Conservation (phyloP, 2,113 vertebrate genomes). For the Chionodraco myersi region DNA sequence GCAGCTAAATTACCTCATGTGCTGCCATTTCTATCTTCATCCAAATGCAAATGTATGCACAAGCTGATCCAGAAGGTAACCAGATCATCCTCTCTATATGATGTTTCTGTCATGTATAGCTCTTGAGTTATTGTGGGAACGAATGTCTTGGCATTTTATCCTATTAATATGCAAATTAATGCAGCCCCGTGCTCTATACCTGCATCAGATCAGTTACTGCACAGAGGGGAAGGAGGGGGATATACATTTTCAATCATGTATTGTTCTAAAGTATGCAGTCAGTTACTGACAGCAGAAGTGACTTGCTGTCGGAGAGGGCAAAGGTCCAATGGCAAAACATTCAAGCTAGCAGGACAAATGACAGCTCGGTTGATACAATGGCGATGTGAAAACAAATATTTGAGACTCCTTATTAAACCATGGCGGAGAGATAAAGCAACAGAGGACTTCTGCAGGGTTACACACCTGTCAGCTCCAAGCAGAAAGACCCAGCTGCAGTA, state of each 20-base stretch:
- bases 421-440: background rate
- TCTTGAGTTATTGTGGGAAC: constrained; percentile 4
- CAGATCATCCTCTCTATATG: constrained; percentile 4
- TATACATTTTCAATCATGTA: background rate
- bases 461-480: constrained; percentile 2
- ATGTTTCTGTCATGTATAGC: constrained; percentile 15
- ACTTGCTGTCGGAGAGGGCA: constrained; percentile 16
- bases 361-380: background rate
- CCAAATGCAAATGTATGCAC: constrained; percentile 13
- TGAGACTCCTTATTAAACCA: constrained; percentile 14
- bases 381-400: background rate
- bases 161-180: constrained; percentile 39
- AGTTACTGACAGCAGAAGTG: background rate
- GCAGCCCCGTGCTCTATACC: constrained; percentile 10
- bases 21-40: background rate
- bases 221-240: background rate
- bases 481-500: background rate
- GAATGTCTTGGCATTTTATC: background rate
- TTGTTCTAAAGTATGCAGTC: constrained; percentile 6
- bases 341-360: constrained; percentile 19
- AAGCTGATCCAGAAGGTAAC: constrained; percentile 16
- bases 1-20: background rate
- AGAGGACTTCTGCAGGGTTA: background rate
- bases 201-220: constrained; percentile 5
- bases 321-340: constrained; percentile 21